A percentile compares a stretch with the other conserved stretches of the same genome.
These are phyloP conservation scores for Rhinella marina DNA, from an alignment of 2,797 vertebrate genomes.

Conservation along the genomic window DNA sequence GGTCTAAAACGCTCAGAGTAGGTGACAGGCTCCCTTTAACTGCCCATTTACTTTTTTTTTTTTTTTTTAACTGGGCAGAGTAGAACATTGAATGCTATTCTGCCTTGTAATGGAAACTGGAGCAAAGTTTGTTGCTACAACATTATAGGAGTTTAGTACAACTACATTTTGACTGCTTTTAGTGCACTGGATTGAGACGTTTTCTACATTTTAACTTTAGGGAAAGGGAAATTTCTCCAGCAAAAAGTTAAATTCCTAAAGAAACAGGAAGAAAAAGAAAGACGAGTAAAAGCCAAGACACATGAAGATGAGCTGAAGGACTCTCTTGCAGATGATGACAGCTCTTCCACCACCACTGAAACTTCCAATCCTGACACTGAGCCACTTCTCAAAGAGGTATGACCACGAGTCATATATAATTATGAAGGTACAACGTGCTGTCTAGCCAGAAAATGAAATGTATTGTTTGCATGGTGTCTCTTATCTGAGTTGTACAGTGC, in stretches of 20 bases:
- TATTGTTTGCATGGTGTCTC: neutral
- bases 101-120: neutral
- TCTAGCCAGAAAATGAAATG: neutral
- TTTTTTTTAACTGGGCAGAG: neutral
- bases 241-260: conserved; percentile 88
- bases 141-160: neutral
- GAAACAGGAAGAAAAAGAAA: conserved; percentile 91
- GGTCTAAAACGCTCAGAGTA: too few relatives aligned
- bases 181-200: neutral
- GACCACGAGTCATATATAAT: neutral
- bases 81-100: neutral
- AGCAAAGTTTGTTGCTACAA: neutral
- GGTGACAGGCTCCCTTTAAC: neutral
- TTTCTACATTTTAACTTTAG: conserved; percentile 61
- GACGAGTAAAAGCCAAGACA: conserved; percentile 81
- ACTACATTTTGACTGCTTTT: neutral
- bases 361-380: conserved; percentile 96
- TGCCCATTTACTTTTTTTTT: neutral
- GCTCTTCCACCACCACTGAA: conserved; percentile 97
- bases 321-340: conserved; percentile 90
- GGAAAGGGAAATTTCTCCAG: conserved; percentile 86
- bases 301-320: conserved; percentile 93
- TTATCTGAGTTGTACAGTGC: neutral
- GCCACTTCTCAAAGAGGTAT: conserved; percentile 88
- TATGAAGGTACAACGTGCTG: neutral